These are phyloP conservation scores for Betta splendens DNA, from an alignment of 2,797 vertebrate genomes.

Conservation along the genomic window DNA sequence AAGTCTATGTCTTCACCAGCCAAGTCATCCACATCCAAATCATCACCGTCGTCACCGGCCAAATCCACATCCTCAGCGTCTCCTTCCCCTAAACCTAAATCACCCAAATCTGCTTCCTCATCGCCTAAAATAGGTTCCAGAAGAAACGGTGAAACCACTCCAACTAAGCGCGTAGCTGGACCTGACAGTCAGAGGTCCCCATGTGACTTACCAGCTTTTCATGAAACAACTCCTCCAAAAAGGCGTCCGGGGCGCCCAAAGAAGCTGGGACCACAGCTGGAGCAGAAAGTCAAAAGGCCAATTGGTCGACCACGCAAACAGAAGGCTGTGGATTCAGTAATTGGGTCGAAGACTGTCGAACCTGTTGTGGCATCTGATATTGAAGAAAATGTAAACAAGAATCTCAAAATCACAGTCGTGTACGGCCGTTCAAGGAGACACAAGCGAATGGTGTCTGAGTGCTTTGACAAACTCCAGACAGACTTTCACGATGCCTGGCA, in stretches of 20 bases:
- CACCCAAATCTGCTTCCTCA: constrained; percentile 49
- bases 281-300: constrained; percentile 91
- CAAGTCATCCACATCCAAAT: constrained; percentile 27
- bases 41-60: constrained; percentile 4
- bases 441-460: constrained; percentile 90
- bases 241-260: constrained; percentile 92
- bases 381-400: constrained; percentile 83
- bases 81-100: constrained; percentile 29
- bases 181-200: constrained; percentile 50
- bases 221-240: constrained; percentile 83
- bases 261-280: constrained; percentile 90
- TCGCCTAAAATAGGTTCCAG: constrained; percentile 63
- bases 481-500: constrained; percentile 66
- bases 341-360: constrained; percentile 45
- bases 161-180: constrained; percentile 53
- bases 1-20: constrained; percentile 34
- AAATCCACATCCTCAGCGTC: constrained; percentile 36
- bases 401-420: constrained; percentile 91
- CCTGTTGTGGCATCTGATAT: constrained; percentile 42
- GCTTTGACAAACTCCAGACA: constrained; percentile 74
- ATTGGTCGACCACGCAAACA: constrained; percentile 92
- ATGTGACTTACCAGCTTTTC: constrained; percentile 60
- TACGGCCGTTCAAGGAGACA: constrained; percentile 93
- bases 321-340: constrained; percentile 70
- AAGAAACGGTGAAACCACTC: constrained; percentile 65